Conservation (phyloP, 1,140 invertebrate genomes). For the Nasonia giraulti region DNA sequence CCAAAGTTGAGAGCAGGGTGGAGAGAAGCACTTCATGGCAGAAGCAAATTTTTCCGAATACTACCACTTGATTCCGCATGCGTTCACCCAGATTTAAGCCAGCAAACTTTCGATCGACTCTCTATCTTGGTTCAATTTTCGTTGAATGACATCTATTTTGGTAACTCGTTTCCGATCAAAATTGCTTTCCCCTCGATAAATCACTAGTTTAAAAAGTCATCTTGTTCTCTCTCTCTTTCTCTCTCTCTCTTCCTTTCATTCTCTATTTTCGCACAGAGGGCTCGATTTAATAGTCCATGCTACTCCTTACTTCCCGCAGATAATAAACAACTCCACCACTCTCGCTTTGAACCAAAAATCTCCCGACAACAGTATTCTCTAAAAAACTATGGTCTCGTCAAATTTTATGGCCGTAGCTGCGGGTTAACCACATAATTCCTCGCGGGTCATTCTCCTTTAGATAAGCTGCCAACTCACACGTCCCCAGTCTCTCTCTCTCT, state of each 20-base stretch:
- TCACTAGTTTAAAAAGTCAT: not conserved
- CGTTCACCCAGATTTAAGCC: too few species aligned
- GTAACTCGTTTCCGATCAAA: slow-evolving; percentile 6
- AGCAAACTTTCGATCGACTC: too few species aligned
- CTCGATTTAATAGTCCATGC: not conserved
- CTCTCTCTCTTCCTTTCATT: not conserved
- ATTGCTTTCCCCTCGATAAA: slow-evolving; percentile 2
- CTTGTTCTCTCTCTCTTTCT: not conserved
- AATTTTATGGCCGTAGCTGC: not conserved
- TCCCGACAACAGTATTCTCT: too few species aligned
- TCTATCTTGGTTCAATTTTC: not conserved
- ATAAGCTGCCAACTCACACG: not conserved
- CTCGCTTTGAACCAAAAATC: too few species aligned
- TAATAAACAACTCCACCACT: not conserved
- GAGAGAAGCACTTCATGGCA: too few species aligned
- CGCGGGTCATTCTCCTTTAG: not conserved
- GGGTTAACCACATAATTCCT: not conserved
- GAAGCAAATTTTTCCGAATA: too few species aligned
- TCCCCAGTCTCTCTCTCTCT: not conserved
- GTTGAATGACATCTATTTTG: not conserved
- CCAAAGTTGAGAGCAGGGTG: too few species aligned
- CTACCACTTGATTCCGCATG: too few species aligned
- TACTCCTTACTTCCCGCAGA: not conserved
- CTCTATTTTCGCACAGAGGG: too few species aligned
- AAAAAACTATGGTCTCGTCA: too few species aligned